Conservation (phyloP, 2,797 vertebrate genomes). For the Myotis pilosus region DNA sequence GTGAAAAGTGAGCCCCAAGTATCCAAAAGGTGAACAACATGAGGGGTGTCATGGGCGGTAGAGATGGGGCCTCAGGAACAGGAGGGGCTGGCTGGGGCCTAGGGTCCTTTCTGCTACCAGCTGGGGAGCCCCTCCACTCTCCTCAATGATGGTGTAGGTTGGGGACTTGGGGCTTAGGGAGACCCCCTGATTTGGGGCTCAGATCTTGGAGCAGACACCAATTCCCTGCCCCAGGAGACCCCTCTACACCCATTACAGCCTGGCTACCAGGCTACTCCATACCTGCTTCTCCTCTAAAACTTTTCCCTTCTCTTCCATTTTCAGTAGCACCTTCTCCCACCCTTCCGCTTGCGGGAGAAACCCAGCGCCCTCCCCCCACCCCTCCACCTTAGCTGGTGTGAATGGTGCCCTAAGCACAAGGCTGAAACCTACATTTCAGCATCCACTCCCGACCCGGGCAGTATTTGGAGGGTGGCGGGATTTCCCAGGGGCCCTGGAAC, state of each 20-base stretch:
- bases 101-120: not conserved
- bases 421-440: not conserved
- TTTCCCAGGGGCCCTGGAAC: not conserved
- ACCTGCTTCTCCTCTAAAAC: not conserved
- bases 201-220: not conserved
- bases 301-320: not conserved
- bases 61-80: not conserved
- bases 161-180: not conserved
- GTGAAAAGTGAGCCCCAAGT: not conserved
- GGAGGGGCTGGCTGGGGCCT: not conserved
- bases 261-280: not conserved
- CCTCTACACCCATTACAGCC: not conserved
- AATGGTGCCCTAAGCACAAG: not conserved
- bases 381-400: not conserved
- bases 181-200: not conserved
- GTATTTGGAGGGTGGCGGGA: not conserved
- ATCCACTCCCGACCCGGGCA: not conserved
- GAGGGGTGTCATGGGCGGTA: not conserved
- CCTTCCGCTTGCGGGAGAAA: not conserved
- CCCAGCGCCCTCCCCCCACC: accelerated
- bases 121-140: not conserved
- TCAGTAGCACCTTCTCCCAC: not conserved
- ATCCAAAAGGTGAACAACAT: not conserved
- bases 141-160: not conserved
- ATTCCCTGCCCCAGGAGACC: not conserved